Base-by-base conservation (phyloP, 2,797 vertebrate genomes). In the Geotrypetes seraphini region DNA sequence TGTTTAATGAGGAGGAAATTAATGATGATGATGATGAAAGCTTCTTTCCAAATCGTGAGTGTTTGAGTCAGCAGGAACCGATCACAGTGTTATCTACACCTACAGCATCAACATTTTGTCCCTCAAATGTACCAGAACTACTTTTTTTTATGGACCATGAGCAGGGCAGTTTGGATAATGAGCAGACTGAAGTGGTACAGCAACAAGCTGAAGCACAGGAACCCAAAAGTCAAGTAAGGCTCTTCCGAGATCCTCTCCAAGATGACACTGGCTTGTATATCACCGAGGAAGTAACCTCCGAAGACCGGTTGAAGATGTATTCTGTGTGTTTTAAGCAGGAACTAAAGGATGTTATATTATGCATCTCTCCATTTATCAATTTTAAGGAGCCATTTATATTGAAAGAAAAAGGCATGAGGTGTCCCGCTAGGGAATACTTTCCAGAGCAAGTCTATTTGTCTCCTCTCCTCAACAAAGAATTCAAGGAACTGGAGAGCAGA, bases 211-310 rank as follows among this genome's bases (percentile, higher is more conserved):
- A 68, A 45, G 48, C 73, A 36, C 19, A 74, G 56, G 43, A 81
- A 39, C 43, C 76, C 11, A 69, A 60, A 43, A 46, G 44, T 26
- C 73, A 76, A 16, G 71, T 66, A 48, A 78, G 78, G 50, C 62
- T 88, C 28, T 99, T 99, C 43, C 69, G 91, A 46, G 96, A 99
- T 66, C 96, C 96, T 5, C 72, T 97, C 2, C 96, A 99, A 69
- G 96, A 99, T 32, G 96, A 99, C 54, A 96, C 86, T 0, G 93
- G 90, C n/a, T 60, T 95, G 54, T 97, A 93, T 19, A 72, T 96
- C 23, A 72, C 84, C 0, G 91, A 96, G 72, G 86, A 96, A 35
- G 88, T 95, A 36, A 64, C 85, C 3, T 91, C 87, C 1, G 94
- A 99, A 25, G 96, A 99, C 70, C 79, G 79, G 5, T 88, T 93